Percentiles rank a stretch among this genome's conserved stretches.
phyloP scores from a whole-genome alignment of 2,113 vertebrate species.

The Laticauda colubrina region DNA sequence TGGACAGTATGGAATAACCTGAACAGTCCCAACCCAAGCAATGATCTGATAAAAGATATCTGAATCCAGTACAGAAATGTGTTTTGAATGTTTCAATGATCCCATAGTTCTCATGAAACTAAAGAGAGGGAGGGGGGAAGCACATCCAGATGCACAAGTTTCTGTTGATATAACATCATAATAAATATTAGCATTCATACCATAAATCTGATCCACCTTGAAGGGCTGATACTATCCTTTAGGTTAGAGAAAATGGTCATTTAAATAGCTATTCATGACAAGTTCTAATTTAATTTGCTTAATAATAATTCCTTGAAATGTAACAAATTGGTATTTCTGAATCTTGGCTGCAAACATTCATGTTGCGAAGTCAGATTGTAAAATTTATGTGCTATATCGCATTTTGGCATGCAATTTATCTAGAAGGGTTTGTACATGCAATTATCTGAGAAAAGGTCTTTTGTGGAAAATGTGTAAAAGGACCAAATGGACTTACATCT shows the following conservation, averaged over 20 bases:
- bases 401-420: background rate
- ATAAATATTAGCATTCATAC: background rate
- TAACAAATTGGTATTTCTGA: background rate
- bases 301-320: background rate
- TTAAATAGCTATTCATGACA: background rate
- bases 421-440: background rate
- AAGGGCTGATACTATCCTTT: background rate
- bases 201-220: background rate
- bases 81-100: background rate
- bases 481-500: background rate
- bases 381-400: background rate
- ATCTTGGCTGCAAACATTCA: background rate
- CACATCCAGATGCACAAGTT: background rate
- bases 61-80: background rate
- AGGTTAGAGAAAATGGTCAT: background rate
- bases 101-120: background rate
- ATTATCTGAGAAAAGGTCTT: background rate
- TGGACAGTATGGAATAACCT: background rate
- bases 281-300: background rate
- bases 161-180: background rate
- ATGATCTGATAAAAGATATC: background rate
- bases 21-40: background rate
- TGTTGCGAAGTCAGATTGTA: background rate
- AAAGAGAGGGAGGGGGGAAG: background rate
- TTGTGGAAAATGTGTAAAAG: background rate